These are phyloP conservation scores for Agrochola litura DNA, from an alignment of 2,888 invertebrate genomes.

Conservation along the genomic window DNA sequence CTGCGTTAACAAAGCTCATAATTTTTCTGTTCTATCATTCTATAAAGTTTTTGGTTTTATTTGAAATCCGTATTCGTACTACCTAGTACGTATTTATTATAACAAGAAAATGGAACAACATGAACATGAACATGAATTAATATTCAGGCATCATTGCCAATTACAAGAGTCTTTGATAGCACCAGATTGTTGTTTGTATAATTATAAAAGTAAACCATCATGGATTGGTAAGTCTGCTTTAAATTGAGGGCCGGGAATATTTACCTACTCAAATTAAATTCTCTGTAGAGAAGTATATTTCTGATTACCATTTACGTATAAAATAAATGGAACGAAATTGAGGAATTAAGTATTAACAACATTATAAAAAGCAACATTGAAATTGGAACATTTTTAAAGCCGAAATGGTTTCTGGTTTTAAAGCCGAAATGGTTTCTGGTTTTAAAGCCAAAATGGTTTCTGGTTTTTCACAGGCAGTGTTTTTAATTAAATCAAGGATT, in stretches of 20 bases:
- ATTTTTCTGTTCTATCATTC: neutral
- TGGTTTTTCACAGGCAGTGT: neutral
- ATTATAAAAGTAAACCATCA: conserved; percentile 46
- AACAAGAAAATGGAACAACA: neutral
- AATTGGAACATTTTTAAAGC: neutral
- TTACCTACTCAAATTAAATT: conserved; percentile 41
- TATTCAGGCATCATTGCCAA: conserved; percentile 12
- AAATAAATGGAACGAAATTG: neutral
- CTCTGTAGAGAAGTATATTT: conserved; percentile 3
- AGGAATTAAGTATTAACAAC: neutral
- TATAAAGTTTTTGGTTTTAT: neutral
- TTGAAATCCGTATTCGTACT: neutral
- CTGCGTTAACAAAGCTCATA: neutral
- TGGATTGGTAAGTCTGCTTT: conserved; percentile 27
- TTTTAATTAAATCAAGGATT: neutral
- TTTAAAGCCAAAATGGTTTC: neutral
- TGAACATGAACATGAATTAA: conserved; percentile 10
- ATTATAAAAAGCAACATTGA: neutral
- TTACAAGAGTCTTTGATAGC: conserved; percentile 30
- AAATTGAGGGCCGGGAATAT: conserved; percentile 33
- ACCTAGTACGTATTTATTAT: neutral
- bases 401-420: neutral
- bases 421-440: neutral
- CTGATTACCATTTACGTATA: conserved; percentile 8
- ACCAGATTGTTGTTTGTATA: conserved; percentile 45